A percentile compares a stretch with the other conserved stretches of the same genome.
These are phyloP conservation scores for Archips xylosteana DNA, from an alignment of 2,888 invertebrate genomes.

Conservation along the genomic window DNA sequence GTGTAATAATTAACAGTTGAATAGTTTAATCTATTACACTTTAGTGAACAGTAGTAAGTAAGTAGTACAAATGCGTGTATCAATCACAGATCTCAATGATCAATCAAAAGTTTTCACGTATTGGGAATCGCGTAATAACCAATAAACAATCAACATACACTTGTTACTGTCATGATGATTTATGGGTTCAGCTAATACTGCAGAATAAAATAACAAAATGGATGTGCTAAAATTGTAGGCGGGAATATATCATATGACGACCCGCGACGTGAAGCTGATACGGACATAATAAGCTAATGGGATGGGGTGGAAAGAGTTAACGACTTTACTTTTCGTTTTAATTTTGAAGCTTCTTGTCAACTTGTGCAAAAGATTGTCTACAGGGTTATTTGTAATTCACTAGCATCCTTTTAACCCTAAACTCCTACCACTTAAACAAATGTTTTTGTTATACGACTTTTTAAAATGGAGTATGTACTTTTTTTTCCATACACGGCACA, in stretches of 20 bases:
- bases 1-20: not conserved
- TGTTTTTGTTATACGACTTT: too few relatives aligned
- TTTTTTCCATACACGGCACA: too few relatives aligned
- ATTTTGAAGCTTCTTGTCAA: not conserved
- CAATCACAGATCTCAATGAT: not conserved
- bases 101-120: conserved; percentile 5
- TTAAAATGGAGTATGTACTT: too few relatives aligned
- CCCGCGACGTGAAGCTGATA: not conserved
- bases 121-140: not conserved
- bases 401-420: too few relatives aligned
- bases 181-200: not conserved
- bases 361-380: not conserved
- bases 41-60: not conserved
- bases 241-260: not conserved
- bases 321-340: not conserved
- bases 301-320: not conserved
- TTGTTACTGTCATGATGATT: not conserved
- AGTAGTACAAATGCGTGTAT: not conserved
- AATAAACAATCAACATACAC: not conserved
- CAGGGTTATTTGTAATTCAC: too few relatives aligned
- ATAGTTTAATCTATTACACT: not conserved
- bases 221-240: not conserved
- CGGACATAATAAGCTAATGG: not conserved
- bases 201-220: not conserved
- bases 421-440: too few relatives aligned